Percentiles rank a stretch among this genome's conserved stretches.
These are phyloP conservation scores for Stramonita haemastoma DNA, from an alignment of 2,888 invertebrate genomes.

Conservation along the genomic window DNA sequence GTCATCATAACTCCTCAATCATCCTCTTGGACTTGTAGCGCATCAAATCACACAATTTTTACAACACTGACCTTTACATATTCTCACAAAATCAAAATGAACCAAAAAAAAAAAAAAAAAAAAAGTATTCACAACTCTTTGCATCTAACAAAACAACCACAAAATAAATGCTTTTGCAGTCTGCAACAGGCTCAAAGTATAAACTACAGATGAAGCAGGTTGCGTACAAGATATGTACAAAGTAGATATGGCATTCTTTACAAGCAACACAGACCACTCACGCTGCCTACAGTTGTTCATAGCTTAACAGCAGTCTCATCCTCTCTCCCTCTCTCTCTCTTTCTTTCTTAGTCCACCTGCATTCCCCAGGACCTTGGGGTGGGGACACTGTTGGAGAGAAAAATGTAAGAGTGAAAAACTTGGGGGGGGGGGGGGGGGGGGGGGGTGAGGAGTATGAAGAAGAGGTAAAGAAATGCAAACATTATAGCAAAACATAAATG, in stretches of 20 bases:
- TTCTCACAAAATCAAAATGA: slow-evolving; percentile 1
- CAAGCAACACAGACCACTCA: neutral
- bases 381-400: too few relatives aligned
- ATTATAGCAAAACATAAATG: too few relatives aligned
- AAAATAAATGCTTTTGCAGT: neutral
- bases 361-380: too few relatives aligned
- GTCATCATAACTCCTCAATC: slow-evolving; percentile 24
- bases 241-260: slow-evolving; percentile 12
- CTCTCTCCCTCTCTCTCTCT: neutral
- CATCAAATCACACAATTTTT: neutral
- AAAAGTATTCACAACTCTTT: slow-evolving; percentile 24
- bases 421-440: too few relatives aligned
- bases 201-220: neutral
- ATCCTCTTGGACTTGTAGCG: neutral
- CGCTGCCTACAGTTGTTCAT: neutral
- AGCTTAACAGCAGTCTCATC: too few relatives aligned
- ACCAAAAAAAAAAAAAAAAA: neutral
- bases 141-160: slow-evolving; percentile 1
- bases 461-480: too few relatives aligned
- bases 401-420: too few relatives aligned
- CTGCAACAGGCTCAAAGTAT: neutral
- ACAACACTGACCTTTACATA: slow-evolving; percentile 3
- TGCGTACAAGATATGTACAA: neutral
- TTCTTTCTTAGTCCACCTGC: neutral
- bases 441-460: too few relatives aligned